Evolutionary conservation across 2,888 invertebrate genomes (phyloP), one percentile per base, ranked within the genome.

Genomic region (Acleris laterana): DNA sequence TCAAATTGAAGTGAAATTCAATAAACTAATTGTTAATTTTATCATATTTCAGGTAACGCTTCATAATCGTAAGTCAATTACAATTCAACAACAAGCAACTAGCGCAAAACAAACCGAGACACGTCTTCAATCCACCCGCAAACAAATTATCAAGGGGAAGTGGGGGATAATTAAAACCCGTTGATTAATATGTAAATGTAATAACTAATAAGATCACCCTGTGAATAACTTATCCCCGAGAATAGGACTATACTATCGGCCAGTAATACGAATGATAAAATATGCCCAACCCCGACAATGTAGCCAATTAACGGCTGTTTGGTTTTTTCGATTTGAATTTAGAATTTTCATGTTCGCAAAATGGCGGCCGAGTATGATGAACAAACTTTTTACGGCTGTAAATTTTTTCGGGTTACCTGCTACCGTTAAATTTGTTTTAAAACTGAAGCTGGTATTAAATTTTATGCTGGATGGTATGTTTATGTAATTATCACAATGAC

Each of bases 111-210:
- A 74, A 79, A 74, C 76, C 74, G 77, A 68, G 65, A 70, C 68
- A 68, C 71, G 63, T 72, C 77, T 76, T 89, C 88, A 89, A 89
- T 90, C 88, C 89, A 83, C 84, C 79, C 88, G 87, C 88, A 90
- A 89, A 89, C 89, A 88, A 91, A 91, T 91, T 91, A 90, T 89
- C 89, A 89, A 85, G 86, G 83, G 81, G 83, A 81, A 84, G 93
- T 90, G 95, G 95, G 94, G 96, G 95, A 97, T 97, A 97, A 97
- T 97, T 97, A 97, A 97, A 97, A 97, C 97, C 97, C 96, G 96
- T 97, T 97, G 97, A 97, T 97, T 97, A 97, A 97, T 97, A 97
- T 97, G 97, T 97, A 97, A 97, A 97, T 97, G 97, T 97, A 97
- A 97, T 97, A 97, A 97, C 97, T 97, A 97, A 97, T 97, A 97